Evolutionary conservation across 2,113 vertebrate genomes (phyloP).

Genomic region (Gadus chalcogrammus): DNA sequence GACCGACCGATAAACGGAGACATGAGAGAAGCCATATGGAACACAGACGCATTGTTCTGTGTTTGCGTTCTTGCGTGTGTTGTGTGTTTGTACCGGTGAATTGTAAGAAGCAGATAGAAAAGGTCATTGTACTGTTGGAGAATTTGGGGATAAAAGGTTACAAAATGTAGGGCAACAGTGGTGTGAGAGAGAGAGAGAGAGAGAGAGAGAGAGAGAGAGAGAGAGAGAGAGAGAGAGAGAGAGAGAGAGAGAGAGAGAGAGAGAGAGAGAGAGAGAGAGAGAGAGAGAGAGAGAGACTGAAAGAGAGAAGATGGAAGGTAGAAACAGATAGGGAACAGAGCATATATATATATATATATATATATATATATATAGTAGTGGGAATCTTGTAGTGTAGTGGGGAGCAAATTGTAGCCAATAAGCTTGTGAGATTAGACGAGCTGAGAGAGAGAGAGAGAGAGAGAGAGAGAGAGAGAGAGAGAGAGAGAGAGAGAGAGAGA

Average conservation of each 20-base stretch:
- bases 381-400: conserved; percentile 20
- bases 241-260: neutral
- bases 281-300: neutral
- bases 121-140: conserved; percentile 47
- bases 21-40: no score
- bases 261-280: conserved; percentile 10
- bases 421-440: conserved; percentile 45
- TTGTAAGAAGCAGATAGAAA: conserved; percentile 46
- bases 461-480: conserved; percentile 55
- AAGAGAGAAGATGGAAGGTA: no score
- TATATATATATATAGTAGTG: conserved; percentile 17
- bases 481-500: conserved; percentile 3
- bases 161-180: conserved; percentile 25
- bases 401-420: conserved; percentile 43
- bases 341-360: no score
- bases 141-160: conserved; percentile 52
- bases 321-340: conserved; percentile 7
- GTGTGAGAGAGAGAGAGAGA: neutral
- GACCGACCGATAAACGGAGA: no score
- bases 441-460: conserved; percentile 35
- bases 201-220: no score
- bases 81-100: conserved; percentile 40
- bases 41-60: no score
- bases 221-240: neutral
- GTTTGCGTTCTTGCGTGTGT: neutral